A percentile compares a stretch with the other conserved stretches of the same genome.
Evolutionary conservation across 1,140 invertebrate species (phyloP).

Genomic region (Apis cerana): DNA sequence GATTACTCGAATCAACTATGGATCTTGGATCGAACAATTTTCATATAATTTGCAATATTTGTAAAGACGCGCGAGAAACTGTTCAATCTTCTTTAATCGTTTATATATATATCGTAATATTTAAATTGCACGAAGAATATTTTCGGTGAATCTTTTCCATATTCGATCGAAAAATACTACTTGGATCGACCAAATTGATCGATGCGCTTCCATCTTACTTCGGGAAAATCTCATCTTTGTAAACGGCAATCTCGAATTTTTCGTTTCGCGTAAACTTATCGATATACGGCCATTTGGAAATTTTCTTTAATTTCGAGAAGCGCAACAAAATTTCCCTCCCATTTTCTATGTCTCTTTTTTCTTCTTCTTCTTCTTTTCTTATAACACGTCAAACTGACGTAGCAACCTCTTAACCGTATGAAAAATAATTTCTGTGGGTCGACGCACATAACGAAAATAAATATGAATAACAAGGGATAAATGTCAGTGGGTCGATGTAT

Average conservation of each 20-base stretch:
- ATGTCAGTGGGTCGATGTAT: conserved; percentile 40
- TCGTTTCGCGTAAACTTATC: no score
- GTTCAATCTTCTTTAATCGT: no score
- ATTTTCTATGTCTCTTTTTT: no score
- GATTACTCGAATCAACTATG: no score
- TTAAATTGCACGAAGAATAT: background rate
- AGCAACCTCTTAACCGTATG: background rate
- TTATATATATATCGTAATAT: background rate
- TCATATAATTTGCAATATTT: no score
- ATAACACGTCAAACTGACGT: background rate
- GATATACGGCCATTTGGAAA: no score
- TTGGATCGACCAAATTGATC: background rate
- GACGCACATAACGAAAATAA: conserved; percentile 31
- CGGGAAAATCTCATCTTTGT: no score
- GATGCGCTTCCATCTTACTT: background rate
- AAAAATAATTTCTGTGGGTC: conserved; percentile 26
- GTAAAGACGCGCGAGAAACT: background rate
- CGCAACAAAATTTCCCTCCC: background rate
- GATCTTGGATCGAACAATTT: no score
- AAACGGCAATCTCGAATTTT: no score
- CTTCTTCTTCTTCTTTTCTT: background rate
- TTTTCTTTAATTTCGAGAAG: no score
- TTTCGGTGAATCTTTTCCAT: background rate
- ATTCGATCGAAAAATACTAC: background rate
- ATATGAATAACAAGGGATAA: conserved; percentile 48